Evolutionary conservation across 2,113 vertebrate genomes (phyloP).

Genomic region (Trinectes maculatus): DNA sequence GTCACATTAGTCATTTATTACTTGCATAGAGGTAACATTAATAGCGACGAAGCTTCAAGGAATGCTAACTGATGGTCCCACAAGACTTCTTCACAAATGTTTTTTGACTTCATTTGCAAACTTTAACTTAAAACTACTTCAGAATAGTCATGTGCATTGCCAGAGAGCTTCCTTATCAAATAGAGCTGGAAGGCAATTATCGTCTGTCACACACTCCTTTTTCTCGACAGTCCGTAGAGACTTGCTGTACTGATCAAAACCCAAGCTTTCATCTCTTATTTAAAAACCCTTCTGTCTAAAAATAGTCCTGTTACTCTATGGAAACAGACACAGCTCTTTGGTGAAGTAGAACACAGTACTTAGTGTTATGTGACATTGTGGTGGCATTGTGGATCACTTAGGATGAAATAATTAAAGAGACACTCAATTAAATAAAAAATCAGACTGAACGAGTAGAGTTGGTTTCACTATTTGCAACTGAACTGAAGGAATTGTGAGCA

Average conservation of each 20-base stretch:
- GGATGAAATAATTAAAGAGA: background rate
- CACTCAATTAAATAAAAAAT: too few species aligned
- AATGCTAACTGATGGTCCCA: background rate
- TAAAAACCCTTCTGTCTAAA: constrained; percentile 59
- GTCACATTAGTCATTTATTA: background rate
- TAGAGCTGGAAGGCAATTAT: constrained; percentile 16
- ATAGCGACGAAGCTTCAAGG: background rate
- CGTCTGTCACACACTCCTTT: constrained; percentile 23
- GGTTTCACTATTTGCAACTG: too few species aligned
- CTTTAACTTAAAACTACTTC: background rate
- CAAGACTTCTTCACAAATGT: background rate
- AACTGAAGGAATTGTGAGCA: too few species aligned
- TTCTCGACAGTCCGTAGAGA: constrained; percentile 34
- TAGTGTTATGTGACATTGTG: background rate
- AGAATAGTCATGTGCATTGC: background rate
- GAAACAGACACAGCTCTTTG: constrained; percentile 32
- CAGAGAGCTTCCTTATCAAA: constrained; percentile 25
- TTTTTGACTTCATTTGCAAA: background rate
- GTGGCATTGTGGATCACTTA: background rate
- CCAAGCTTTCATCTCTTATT: constrained; percentile 71
- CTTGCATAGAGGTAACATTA: constrained; percentile 1
- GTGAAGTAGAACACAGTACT: constrained; percentile 1
- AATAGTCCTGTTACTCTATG: constrained; percentile 54
- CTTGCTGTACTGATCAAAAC: constrained; percentile 56
- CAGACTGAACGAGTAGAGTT: too few species aligned